These are phyloP conservation scores for Amphipyra tragopoginis DNA, from an alignment of 2,888 invertebrate genomes.

Conservation along the genomic window DNA sequence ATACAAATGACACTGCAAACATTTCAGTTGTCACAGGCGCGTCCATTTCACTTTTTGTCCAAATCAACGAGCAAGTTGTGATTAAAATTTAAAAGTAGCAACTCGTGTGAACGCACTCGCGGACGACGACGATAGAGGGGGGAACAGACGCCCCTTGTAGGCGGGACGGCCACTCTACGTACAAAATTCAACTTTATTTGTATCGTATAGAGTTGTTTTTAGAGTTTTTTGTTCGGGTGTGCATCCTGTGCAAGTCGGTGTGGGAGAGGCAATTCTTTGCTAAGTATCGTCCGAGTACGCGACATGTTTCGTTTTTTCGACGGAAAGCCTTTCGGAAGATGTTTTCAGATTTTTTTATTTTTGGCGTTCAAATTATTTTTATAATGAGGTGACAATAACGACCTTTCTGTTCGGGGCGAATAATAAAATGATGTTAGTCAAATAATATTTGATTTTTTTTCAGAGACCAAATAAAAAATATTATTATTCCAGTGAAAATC, in stretches of 20 bases:
- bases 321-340: slow-evolving; percentile 52
- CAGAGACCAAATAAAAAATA: too few species aligned
- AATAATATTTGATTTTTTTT: too few species aligned
- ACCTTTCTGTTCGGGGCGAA: too few species aligned
- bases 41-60: slow-evolving; percentile 80
- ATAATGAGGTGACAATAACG: too few species aligned
- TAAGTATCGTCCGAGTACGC: slow-evolving; percentile 84
- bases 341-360: slow-evolving; percentile 17
- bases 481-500: too few species aligned
- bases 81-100: slow-evolving; percentile 88
- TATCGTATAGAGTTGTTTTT: slow-evolving; percentile 49
- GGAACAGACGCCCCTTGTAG: slow-evolving; percentile 86
- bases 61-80: slow-evolving; percentile 83
- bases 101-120: slow-evolving; percentile 83
- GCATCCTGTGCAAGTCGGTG: slow-evolving; percentile 83
- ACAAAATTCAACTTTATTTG: slow-evolving; percentile 63
- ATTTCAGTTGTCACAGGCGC: slow-evolving; percentile 73
- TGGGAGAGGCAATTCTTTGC: slow-evolving; percentile 80
- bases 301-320: slow-evolving; percentile 77
- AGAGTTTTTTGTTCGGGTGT: slow-evolving; percentile 45
- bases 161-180: slow-evolving; percentile 74
- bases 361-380: not conserved
- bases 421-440: too few species aligned
- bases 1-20: slow-evolving; percentile 60
- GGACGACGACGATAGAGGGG: slow-evolving; percentile 78